A percentile compares a stretch with the other conserved stretches of the same genome.
phyloP scores from a whole-genome alignment of 2,888 invertebrate genomes.

The Mesochorus sp. region DNA sequence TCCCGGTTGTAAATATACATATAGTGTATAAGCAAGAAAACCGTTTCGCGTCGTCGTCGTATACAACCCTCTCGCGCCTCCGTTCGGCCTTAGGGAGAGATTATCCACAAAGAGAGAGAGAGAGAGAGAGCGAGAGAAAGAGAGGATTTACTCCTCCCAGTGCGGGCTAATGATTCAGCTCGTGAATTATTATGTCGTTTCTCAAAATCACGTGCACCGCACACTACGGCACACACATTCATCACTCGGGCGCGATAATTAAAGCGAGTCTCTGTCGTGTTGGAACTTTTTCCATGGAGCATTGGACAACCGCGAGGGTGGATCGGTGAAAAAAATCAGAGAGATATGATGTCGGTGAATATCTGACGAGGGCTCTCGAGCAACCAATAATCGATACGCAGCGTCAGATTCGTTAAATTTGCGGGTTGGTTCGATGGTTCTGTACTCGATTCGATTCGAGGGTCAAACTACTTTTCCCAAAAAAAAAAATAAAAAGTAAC shows the following conservation, averaged over 20 bases:
- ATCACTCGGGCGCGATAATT: conserved; percentile 5
- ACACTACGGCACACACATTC: not conserved
- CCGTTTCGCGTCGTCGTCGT: conserved; percentile 14
- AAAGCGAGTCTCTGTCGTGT: conserved; percentile 14
- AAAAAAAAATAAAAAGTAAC: too few relatives aligned
- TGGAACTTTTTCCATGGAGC: too few relatives aligned
- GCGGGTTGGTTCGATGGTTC: too few relatives aligned
- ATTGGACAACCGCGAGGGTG: too few relatives aligned
- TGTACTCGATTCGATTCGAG: too few relatives aligned
- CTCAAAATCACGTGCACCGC: conserved; percentile 38
- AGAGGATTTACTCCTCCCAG: conserved; percentile 15
- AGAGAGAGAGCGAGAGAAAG: too few relatives aligned
- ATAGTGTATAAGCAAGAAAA: conserved; percentile 9
- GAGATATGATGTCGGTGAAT: too few relatives aligned
- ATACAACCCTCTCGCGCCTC: not conserved
- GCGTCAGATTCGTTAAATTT: too few relatives aligned
- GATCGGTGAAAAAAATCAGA: too few relatives aligned
- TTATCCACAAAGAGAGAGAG: conserved; percentile 56
- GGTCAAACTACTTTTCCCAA: too few relatives aligned
- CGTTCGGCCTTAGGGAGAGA: conserved; percentile 18
- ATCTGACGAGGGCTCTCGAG: too few relatives aligned
- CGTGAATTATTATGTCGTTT: conserved; percentile 46
- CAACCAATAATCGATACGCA: too few relatives aligned
- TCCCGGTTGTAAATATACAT: not conserved
- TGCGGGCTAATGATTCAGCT: conserved; percentile 49